phyloP scores from a whole-genome alignment of 53 echinoderm and acorn worm species.

The Patiria pectinifera region DNA sequence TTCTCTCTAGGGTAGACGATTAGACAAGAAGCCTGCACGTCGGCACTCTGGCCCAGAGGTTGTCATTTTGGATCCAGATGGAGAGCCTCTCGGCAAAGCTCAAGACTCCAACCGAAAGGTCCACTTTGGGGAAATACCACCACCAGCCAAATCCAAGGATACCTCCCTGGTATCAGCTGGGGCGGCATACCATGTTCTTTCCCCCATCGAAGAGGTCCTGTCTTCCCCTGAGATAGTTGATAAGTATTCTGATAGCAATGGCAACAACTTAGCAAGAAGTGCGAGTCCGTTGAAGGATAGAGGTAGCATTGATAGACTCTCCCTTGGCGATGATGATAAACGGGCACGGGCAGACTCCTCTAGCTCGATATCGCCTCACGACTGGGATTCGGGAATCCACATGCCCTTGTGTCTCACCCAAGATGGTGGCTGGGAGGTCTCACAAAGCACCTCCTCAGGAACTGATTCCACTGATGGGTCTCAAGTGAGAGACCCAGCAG shows the following conservation, averaged over 20 bases:
- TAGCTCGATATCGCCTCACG: slow-evolving; percentile 73
- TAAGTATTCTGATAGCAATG: slow-evolving; percentile 41
- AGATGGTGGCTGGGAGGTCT: slow-evolving; percentile 65
- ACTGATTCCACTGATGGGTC: slow-evolving; percentile 32
- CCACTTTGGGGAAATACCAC: slow-evolving; percentile 64
- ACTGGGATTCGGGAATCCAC: slow-evolving; percentile 86
- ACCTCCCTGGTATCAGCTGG: slow-evolving; percentile 29
- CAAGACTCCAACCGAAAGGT: slow-evolving; percentile 64
- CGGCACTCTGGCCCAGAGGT: slow-evolving; percentile 52
- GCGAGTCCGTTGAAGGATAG: slow-evolving; percentile 25
- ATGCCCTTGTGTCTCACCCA: slow-evolving; percentile 76
- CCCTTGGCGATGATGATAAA: slow-evolving; percentile 51
- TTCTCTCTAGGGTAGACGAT: slow-evolving; percentile 20
- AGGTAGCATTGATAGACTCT: slow-evolving; percentile 44
- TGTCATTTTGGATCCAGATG: slow-evolving; percentile 40
- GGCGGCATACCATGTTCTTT: slow-evolving; percentile 75
- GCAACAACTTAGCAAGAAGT: slow-evolving; percentile 43
- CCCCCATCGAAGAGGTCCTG: slow-evolving; percentile 88
- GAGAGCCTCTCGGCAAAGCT: slow-evolving; percentile 33
- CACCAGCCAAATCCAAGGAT: slow-evolving; percentile 52
- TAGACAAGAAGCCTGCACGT: slow-evolving; percentile 6
- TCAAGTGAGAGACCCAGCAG: slow-evolving; percentile 25
- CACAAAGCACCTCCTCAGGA: slow-evolving; percentile 37
- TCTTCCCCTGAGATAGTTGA: slow-evolving; percentile 89
- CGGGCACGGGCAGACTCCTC: slow-evolving; percentile 47